Base-by-base conservation (phyloP, 2,888 invertebrate genomes). In the Amblyjoppa fuscipennis region DNA sequence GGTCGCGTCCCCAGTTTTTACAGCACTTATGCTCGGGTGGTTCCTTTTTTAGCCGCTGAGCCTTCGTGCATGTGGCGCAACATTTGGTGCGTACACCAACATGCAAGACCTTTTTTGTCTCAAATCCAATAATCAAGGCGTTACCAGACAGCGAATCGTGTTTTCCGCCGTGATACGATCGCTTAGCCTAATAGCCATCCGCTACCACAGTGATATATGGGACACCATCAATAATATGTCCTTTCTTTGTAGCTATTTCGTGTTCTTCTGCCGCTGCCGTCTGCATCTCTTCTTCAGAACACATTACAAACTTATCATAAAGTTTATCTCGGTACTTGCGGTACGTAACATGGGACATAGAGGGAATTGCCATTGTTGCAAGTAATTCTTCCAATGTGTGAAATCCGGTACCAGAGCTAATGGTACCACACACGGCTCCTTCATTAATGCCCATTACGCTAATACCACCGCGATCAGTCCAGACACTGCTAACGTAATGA, bases 1-100 rank as follows among this genome's bases (percentile, higher is more conserved):
- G n/a, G n/a, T n/a, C n/a, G n/a, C n/a, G n/a, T n/a, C n/a, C n/a
- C n/a, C n/a, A n/a, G 79, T 90, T 90, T 71, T 88, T 87, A 83
- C 78, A 90, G 75, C 90, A 91, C 9, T 45, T 53, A 76, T 90
- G 90, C 31, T 83, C 66, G n/a, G 78, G 78, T 16, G 84, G 59
- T 41, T 78, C 51, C 79, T 82, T 34, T 56, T 69, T 28, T 28
- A 28, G 28, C 28, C 2, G 28, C 28, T 28, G 28, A 28, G 28
- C 28, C 2, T 28, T 28, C 31, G 9, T n/a, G 56, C 20, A 20
- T 56, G 69, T 71, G 13, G 81, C 56, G 78, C 91, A 90, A 77
- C 85, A 90, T 74, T 90, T 90, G 80, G 91, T 90, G 9, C 87
- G 51, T 9, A 89, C 82, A 31, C 88, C 89, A 20, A 89, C 70